These are phyloP conservation scores for Scolopax mira DNA, from an alignment of 2,113 vertebrate species.

Conservation along the genomic window DNA sequence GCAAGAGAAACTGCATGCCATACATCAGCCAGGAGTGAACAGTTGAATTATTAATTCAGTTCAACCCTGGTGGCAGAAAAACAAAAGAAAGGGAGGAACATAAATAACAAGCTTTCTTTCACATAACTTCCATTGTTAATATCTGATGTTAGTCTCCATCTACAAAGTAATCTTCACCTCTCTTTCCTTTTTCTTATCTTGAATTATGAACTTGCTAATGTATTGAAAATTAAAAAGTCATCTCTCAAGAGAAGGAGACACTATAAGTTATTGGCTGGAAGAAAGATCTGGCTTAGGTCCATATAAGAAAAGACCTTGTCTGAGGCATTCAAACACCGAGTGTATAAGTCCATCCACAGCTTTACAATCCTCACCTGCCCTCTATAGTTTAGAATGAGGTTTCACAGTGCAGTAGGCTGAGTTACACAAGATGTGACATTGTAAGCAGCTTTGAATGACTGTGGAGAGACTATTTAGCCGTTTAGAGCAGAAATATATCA, in stretches of 20 bases:
- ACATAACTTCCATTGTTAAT: not conserved
- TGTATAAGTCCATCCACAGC: not conserved
- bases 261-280: not conserved
- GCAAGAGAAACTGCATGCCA: not conserved
- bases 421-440: not conserved
- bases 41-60: not conserved
- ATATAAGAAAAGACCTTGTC: not conserved
- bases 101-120: not conserved
- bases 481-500: not conserved
- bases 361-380: not conserved
- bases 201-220: not conserved
- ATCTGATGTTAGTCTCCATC: not conserved
- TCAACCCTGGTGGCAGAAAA: not conserved
- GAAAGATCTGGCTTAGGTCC: not conserved
- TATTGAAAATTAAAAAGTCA: not conserved
- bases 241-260: not conserved
- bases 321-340: not conserved
- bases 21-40: not conserved
- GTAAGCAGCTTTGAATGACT: not conserved
- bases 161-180: not conserved
- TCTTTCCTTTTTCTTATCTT: not conserved
- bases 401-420: not conserved
- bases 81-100: not conserved
- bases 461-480: not conserved
- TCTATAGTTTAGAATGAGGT: not conserved